These are phyloP conservation scores for Scophthalmus maximus DNA, from an alignment of 2,113 vertebrate genomes.

Conservation along the genomic window DNA sequence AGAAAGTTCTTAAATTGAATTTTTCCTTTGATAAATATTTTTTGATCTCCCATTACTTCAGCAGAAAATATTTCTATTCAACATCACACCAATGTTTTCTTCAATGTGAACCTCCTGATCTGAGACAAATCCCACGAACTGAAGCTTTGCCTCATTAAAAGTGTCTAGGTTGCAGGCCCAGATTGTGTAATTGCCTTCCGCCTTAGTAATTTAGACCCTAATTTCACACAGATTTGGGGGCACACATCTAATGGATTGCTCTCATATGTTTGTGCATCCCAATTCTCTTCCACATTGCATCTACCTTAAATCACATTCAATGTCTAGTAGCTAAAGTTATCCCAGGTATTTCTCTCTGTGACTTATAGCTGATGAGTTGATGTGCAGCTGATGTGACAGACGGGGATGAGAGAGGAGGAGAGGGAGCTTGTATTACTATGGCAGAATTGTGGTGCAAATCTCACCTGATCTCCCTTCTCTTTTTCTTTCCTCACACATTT, in stretches of 20 bases:
- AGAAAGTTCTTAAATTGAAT: neutral
- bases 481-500: slow-evolving; percentile 3
- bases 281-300: neutral
- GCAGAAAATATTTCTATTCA: neutral
- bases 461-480: slow-evolving; percentile 32
- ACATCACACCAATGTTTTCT: neutral
- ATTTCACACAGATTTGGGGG: slow-evolving; percentile 46
- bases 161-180: neutral
- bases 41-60: neutral
- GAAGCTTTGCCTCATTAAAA: slow-evolving; percentile 16
- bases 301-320: neutral
- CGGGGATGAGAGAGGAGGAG: slow-evolving; percentile 20
- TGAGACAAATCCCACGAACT: slow-evolving; percentile 6
- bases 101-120: neutral
- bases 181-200: slow-evolving; percentile 40
- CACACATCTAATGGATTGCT: slow-evolving; percentile 34
- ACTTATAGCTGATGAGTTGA: slow-evolving; percentile 11
- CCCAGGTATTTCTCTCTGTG: slow-evolving; percentile 10
- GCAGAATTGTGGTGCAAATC: slow-evolving; percentile 33
- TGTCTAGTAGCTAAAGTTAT: slow-evolving; percentile 5
- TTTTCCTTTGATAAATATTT: neutral
- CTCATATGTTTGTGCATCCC: slow-evolving; percentile 9
- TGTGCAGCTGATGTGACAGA: slow-evolving; percentile 46
- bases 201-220: slow-evolving; percentile 19
- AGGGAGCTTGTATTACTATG: neutral